A percentile compares a stretch with the other conserved stretches of the same genome.
phyloP scores from a whole-genome alignment of 1,140 invertebrate genomes.

The Rhyzopertha dominica region DNA sequence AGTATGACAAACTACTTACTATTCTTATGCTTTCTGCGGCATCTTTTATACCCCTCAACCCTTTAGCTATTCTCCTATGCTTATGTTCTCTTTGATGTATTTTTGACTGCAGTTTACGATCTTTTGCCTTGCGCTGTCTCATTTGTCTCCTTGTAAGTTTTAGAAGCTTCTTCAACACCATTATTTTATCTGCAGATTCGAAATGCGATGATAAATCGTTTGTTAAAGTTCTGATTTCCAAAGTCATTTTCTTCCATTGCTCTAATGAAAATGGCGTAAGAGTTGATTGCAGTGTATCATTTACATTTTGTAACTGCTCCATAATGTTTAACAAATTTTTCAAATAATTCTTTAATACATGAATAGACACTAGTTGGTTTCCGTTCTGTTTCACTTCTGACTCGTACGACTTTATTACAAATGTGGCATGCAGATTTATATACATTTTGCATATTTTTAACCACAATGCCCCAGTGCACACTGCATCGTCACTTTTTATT shows the following conservation, averaged over 20 bases:
- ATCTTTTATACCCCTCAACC: constrained; percentile 55
- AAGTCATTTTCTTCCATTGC: constrained; percentile 51
- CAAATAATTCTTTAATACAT: constrained; percentile 30
- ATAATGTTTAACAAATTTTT: constrained; percentile 31
- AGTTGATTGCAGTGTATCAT: constrained; percentile 46
- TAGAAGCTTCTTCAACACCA: constrained; percentile 47
- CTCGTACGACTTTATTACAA: constrained; percentile 13
- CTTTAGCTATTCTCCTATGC: constrained; percentile 56
- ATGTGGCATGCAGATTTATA: constrained; percentile 24
- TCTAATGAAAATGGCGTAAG: constrained; percentile 45
- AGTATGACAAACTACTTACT: constrained; percentile 39
- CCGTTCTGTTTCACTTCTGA: background rate
- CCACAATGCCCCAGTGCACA: constrained; percentile 29
- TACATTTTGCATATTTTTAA: constrained; percentile 29
- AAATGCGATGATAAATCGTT: constrained; percentile 45
- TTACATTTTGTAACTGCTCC: no score
- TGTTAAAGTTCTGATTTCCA: constrained; percentile 48
- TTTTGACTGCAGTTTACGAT: constrained; percentile 46
- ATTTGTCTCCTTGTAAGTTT: constrained; percentile 54
- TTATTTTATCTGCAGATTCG: constrained; percentile 44
- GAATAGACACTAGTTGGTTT: constrained; percentile 20
- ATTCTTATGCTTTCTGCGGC: constrained; percentile 56
- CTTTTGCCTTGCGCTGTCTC: constrained; percentile 45
- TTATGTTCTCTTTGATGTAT: constrained; percentile 46
- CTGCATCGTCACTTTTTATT: constrained; percentile 24